A percentile compares a stretch with the other conserved stretches of the same genome.
phyloP scores from a whole-genome alignment of 37 sponge, comb jelly and placozoan genomes.

The Haliclona indistincta region DNA sequence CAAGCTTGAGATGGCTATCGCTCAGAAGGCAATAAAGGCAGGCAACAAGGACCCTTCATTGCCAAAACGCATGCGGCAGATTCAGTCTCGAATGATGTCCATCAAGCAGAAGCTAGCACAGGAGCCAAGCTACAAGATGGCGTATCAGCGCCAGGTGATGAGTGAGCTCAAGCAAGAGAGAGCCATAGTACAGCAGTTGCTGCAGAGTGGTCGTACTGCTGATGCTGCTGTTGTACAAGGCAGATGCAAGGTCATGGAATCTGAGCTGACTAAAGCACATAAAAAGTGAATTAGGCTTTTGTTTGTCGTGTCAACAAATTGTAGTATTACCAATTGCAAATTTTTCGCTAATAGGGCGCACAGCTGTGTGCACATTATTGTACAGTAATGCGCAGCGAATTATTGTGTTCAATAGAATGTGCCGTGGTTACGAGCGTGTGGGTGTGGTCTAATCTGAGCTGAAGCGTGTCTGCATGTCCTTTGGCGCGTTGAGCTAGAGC shows the following conservation, averaged over 20 bases:
- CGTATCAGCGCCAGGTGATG: slow-evolving; percentile 21
- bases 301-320: too few species aligned
- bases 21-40: slow-evolving; percentile 40
- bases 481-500: too few species aligned
- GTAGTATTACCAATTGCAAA: too few species aligned
- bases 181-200: not conserved
- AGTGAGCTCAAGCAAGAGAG: not conserved
- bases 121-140: slow-evolving; percentile 31
- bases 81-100: slow-evolving; percentile 32
- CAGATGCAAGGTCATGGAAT: not conserved
- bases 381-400: too few species aligned
- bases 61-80: slow-evolving; percentile 14
- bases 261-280: not conserved
- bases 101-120: slow-evolving; percentile 36
- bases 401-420: too few species aligned
- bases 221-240: not conserved
- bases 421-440: too few species aligned
- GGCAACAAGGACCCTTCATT: slow-evolving; percentile 43
- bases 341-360: too few species aligned
- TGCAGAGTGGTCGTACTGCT: not conserved
- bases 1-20: slow-evolving; percentile 41
- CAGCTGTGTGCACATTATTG: too few species aligned
- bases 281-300: too few species aligned
- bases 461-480: too few species aligned
- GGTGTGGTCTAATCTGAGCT: too few species aligned